phyloP scores from a whole-genome alignment of 2,888 invertebrate species.

The Morinoia aosen region DNA sequence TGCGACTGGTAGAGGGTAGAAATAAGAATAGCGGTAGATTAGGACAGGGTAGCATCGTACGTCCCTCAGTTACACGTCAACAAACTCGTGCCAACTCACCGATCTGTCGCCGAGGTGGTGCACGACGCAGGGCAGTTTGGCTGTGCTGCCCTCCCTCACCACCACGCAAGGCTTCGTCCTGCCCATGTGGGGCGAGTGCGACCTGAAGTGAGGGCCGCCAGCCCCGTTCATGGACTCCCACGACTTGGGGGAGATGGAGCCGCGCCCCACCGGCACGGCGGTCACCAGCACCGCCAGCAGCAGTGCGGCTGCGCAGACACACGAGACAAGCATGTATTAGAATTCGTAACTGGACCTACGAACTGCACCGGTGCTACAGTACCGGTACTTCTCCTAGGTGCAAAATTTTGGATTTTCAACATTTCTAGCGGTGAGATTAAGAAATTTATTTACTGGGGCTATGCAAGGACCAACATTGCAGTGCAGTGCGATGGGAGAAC shows the following conservation, averaged over 20 bases:
- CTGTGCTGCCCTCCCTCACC: slow-evolving; percentile 57
- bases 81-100: slow-evolving; percentile 53
- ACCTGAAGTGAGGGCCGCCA: not conserved
- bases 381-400: no score
- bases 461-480: no score
- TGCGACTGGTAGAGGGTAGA: no score
- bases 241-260: not conserved
- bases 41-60: no score
- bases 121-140: slow-evolving; percentile 61
- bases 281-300: not conserved
- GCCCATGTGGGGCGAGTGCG: not conserved
- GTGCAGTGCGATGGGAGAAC: no score
- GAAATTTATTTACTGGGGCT: no score
- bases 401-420: no score
- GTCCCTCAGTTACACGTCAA: no score
- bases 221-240: not conserved
- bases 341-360: no score
- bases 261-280: not conserved
- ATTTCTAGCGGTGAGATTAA: no score
- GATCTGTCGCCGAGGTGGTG: slow-evolving; percentile 60
- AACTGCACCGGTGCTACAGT: no score
- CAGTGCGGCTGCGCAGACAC: not conserved
- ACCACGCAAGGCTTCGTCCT: slow-evolving; percentile 50
- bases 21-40: no score
- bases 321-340: not conserved